Percentiles rank a stretch among this genome's conserved stretches.
Conservation (phyloP, 2,888 invertebrate genomes). For the Minunthozetes semirufus region DNA sequence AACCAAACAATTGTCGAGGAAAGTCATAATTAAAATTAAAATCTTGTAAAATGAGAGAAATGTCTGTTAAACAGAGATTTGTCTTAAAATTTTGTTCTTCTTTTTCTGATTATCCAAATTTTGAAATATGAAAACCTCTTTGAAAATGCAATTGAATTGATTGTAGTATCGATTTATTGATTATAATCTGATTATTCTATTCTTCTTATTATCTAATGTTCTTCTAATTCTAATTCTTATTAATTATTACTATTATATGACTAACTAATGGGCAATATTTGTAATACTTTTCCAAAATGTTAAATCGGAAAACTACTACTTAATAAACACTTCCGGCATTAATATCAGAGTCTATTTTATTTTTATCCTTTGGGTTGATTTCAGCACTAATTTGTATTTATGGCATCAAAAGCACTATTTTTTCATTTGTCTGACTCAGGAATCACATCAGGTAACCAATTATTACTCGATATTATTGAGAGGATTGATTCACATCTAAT, state of each 20-base stretch:
- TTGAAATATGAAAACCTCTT: not conserved
- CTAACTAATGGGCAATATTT: slow-evolving; percentile 18
- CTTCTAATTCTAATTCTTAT: slow-evolving; percentile 9
- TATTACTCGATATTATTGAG: not conserved
- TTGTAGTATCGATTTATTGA: slow-evolving; percentile 20
- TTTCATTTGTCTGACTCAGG: not conserved
- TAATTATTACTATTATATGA: slow-evolving; percentile 15
- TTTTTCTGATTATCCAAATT: not conserved
- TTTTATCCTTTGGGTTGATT: not conserved
- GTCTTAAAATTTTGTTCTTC: not conserved
- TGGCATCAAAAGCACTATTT: not conserved
- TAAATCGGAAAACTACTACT: slow-evolving; percentile 22
- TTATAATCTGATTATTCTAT: slow-evolving; percentile 5
- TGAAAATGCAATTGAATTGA: slow-evolving; percentile 3
- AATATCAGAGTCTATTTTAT: not conserved
- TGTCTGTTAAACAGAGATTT: not conserved
- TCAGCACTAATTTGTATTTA: not conserved
- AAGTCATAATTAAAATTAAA: not conserved
- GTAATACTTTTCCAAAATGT: slow-evolving; percentile 17
- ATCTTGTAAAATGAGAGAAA: slow-evolving; percentile 4
- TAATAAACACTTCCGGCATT: slow-evolving; percentile 24
- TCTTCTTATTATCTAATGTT: not conserved
- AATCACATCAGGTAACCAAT: not conserved
- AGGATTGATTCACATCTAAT: not conserved
- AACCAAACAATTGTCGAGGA: not conserved